phyloP scores from a whole-genome alignment of 30 jellyfish, hydroid and myxozoan species.

The Turritopsis dohrnii region DNA sequence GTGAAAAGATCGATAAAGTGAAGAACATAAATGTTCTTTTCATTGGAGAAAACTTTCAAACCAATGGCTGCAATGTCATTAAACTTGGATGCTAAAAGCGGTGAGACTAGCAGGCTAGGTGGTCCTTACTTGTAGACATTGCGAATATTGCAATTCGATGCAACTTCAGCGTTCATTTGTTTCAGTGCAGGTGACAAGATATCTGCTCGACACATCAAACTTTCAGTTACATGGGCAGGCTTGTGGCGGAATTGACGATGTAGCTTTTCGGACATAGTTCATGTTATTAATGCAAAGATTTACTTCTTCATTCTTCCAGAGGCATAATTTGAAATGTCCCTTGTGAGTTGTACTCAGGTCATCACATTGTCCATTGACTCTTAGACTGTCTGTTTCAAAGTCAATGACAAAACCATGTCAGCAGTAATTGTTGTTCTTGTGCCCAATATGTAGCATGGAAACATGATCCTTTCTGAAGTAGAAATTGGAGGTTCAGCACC shows the following conservation, averaged over 20 bases:
- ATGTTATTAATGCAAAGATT: neutral
- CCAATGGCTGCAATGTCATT: neutral
- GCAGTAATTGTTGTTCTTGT: too few relatives aligned
- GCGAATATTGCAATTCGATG: conserved; percentile 1
- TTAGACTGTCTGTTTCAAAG: too few relatives aligned
- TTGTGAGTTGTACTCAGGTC: too few relatives aligned
- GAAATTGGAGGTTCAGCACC: too few relatives aligned
- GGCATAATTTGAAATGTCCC: neutral
- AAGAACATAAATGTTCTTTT: too few relatives aligned
- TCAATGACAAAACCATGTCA: too few relatives aligned
- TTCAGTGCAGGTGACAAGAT: neutral
- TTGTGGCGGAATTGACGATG: neutral
- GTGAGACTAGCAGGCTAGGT: neutral
- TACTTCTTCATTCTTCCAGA: neutral
- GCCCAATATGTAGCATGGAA: too few relatives aligned
- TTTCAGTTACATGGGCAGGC: neutral
- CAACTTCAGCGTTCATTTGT: too few relatives aligned
- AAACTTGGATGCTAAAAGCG: neutral
- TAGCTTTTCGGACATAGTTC: neutral
- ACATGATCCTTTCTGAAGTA: too few relatives aligned
- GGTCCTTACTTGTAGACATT: neutral
- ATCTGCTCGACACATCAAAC: neutral
- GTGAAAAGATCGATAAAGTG: too few relatives aligned
- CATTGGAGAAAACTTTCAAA: neutral
- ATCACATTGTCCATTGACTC: too few relatives aligned